Evolutionary conservation across 2,888 invertebrate species (phyloP).

Genomic region (Pterostichus niger): DNA sequence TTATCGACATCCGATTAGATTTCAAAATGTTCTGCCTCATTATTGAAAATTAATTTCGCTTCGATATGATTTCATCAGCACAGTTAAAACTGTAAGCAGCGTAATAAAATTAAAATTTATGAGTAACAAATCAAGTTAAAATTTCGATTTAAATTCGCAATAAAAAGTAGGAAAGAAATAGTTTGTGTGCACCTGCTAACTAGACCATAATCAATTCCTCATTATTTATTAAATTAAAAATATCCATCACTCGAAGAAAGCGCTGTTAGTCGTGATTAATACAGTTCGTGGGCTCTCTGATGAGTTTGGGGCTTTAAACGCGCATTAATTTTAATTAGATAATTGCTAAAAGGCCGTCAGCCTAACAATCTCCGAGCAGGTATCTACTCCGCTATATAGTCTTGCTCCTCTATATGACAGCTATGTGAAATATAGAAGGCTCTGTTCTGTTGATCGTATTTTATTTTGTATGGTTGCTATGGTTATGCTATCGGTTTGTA

Average conservation of each 20-base stretch:
- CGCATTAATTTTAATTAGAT: slow-evolving; percentile 77
- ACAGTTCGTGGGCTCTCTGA: slow-evolving; percentile 75
- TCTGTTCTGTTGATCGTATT: slow-evolving; percentile 27
- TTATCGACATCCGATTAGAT: slow-evolving; percentile 12
- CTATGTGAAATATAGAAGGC: slow-evolving; percentile 57
- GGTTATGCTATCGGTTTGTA: slow-evolving; percentile 39
- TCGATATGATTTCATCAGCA: background rate
- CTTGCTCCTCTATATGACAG: slow-evolving; percentile 21
- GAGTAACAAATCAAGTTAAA: slow-evolving; percentile 24
- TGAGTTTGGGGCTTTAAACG: slow-evolving; percentile 76
- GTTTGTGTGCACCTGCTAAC: slow-evolving; percentile 76
- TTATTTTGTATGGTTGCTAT: slow-evolving; percentile 31
- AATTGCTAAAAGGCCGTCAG: slow-evolving; percentile 76
- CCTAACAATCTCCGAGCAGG: slow-evolving; percentile 71
- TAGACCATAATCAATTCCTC: slow-evolving; percentile 74
- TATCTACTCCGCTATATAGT: background rate
- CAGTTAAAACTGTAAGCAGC: background rate
- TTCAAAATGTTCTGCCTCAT: background rate
- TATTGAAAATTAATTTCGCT: background rate
- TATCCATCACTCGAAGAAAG: slow-evolving; percentile 73
- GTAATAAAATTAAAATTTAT: slow-evolving; percentile 27
- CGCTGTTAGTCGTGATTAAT: slow-evolving; percentile 76
- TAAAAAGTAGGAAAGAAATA: slow-evolving; percentile 57
- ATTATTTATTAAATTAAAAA: slow-evolving; percentile 78
- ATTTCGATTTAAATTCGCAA: slow-evolving; percentile 44